A percentile compares a stretch with the other conserved stretches of the same genome.
phyloP scores from a whole-genome alignment of 1,140 invertebrate species.

The Ctenoplectra terminalis region DNA sequence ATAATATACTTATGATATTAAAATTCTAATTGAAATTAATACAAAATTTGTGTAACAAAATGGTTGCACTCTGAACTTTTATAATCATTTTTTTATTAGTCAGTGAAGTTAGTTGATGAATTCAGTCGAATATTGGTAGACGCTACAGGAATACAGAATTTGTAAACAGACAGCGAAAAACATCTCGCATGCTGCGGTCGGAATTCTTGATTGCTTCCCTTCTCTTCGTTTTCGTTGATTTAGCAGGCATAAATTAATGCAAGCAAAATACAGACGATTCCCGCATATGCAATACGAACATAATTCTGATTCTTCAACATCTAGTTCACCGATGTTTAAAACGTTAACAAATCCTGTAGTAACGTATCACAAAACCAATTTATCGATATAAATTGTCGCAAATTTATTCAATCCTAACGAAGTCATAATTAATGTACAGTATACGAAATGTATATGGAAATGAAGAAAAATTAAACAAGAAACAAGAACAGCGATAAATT shows the following conservation, averaged over 20 bases:
- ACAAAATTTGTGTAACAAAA: neutral
- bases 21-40: neutral
- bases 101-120: neutral
- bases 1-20: neutral
- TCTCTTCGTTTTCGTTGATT: constrained; percentile 59
- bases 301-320: constrained; percentile 25
- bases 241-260: constrained; percentile 47
- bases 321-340: constrained; percentile 61
- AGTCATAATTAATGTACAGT: neutral
- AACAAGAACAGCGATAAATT: too few relatives aligned
- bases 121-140: constrained; percentile 2
- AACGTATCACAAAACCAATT: constrained; percentile 30
- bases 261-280: constrained; percentile 38
- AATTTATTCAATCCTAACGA: neutral
- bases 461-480: too few relatives aligned
- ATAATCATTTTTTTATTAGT: neutral
- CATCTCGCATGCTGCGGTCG: constrained; percentile 29
- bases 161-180: constrained; percentile 7
- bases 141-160: constrained; percentile 12
- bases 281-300: neutral
- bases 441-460: too few relatives aligned
- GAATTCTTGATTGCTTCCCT: constrained; percentile 70
- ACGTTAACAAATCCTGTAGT: constrained; percentile 56
- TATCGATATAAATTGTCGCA: neutral
- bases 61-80: neutral